phyloP scores from a whole-genome alignment of 1,140 invertebrate genomes.

The Frieseomelitta varia region DNA sequence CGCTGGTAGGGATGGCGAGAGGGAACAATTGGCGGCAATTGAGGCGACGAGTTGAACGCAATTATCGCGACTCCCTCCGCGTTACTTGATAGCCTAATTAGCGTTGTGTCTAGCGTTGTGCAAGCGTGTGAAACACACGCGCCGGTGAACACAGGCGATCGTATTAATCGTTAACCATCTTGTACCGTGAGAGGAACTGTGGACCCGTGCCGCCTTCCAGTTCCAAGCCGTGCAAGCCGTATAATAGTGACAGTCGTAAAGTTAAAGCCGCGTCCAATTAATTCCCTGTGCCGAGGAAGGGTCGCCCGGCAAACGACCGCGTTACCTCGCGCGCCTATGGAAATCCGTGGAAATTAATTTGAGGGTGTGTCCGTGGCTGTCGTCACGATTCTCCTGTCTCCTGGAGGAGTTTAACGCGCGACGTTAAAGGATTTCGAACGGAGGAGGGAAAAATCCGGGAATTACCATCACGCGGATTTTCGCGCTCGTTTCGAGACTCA shows the following conservation, averaged over 20 bases:
- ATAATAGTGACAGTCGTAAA: conserved; percentile 68
- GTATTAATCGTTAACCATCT: conserved; percentile 70
- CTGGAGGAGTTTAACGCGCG: background rate
- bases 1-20: conserved; percentile 1
- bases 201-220: conserved; percentile 43
- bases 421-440: background rate
- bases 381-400: background rate
- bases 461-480: background rate
- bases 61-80: conserved; percentile 61
- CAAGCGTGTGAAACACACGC: conserved; percentile 65
- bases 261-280: conserved; percentile 62
- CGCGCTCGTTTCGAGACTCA: background rate
- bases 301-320: conserved; percentile 33
- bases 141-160: conserved; percentile 61
- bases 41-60: conserved; percentile 53
- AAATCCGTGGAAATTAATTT: conserved; percentile 63
- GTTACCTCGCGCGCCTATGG: conserved; percentile 17
- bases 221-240: conserved; percentile 29
- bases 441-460: background rate
- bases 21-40: conserved; percentile 63
- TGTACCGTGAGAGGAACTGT: conserved; percentile 38
- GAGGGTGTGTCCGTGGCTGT: conserved; percentile 25
- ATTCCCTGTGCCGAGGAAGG: conserved; percentile 35
- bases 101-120: conserved; percentile 60
- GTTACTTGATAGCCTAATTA: conserved; percentile 70